Conservation (phyloP, 2,797 vertebrate species). For the Acropternis orthonyx region DNA sequence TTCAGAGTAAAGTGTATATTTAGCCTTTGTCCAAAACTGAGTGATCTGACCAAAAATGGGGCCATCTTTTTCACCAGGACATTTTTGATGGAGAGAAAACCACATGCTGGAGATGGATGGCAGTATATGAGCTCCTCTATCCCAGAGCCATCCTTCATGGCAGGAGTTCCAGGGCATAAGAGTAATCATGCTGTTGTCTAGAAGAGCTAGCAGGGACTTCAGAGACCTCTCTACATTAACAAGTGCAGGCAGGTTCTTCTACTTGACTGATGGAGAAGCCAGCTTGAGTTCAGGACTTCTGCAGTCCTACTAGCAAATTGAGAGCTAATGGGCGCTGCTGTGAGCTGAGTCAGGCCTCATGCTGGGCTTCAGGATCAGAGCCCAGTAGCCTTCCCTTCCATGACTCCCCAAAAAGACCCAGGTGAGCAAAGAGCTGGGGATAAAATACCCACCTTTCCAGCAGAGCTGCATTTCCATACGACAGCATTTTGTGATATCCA, state of each 20-base stretch:
- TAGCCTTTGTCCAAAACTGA: not conserved
- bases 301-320: not conserved
- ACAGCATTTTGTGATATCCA: not conserved
- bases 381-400: not conserved
- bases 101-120: not conserved
- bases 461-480: fast-evolving
- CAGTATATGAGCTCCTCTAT: not conserved
- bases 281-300: not conserved
- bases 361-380: fast-evolving
- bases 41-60: not conserved
- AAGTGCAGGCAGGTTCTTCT: not conserved
- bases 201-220: not conserved
- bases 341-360: not conserved
- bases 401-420: not conserved
- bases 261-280: not conserved
- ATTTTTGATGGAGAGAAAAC: not conserved
- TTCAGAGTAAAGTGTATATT: not conserved
- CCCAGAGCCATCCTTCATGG: not conserved
- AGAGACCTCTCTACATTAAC: not conserved
- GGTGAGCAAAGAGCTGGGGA: not conserved
- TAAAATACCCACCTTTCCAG: not conserved
- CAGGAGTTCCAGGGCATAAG: not conserved
- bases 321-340: not conserved
- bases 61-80: not conserved
- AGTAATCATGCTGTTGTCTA: not conserved